A percentile compares a stretch with the other conserved stretches of the same genome.
phyloP scores from a whole-genome alignment of 2,113 vertebrate species.

The Hippoglossus stenolepis region DNA sequence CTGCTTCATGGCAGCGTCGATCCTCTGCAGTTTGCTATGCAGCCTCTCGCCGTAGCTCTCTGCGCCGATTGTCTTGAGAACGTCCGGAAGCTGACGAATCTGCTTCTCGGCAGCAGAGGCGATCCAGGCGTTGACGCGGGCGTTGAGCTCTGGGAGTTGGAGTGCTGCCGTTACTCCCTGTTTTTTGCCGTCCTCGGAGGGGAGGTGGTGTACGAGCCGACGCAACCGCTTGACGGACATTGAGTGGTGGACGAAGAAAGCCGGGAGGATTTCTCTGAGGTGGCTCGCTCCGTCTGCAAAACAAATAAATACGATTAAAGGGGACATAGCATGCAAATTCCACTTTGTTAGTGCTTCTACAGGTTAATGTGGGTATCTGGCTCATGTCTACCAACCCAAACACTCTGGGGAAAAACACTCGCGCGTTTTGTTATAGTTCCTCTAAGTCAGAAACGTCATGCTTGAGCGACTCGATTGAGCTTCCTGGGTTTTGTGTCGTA shows the following conservation, averaged over 20 bases:
- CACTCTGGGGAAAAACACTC: too few species aligned
- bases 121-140: neutral
- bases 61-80: rapidly evolving
- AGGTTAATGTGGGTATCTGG: too few species aligned
- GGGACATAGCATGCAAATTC: too few species aligned
- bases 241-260: conserved; percentile 48
- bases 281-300: conserved; percentile 30
- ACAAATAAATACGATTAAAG: neutral
- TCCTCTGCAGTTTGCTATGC: conserved; percentile 24
- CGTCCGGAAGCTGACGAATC: neutral
- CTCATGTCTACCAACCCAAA: too few species aligned
- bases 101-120: neutral
- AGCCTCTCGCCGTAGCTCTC: neutral
- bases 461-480: too few species aligned
- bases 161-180: rapidly evolving
- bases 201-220: conserved; percentile 24
- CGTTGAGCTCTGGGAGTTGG: rapidly evolving
- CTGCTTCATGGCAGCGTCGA: neutral
- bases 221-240: neutral
- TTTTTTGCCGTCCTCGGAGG: rapidly evolving
- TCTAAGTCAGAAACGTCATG: too few species aligned
- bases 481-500: too few species aligned
- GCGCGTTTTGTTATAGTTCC: too few species aligned
- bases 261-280: conserved; percentile 54
- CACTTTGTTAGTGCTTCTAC: too few species aligned